Evolutionary conservation across 2,113 vertebrate species (phyloP).

Genomic region (Lamprotornis superbus): DNA sequence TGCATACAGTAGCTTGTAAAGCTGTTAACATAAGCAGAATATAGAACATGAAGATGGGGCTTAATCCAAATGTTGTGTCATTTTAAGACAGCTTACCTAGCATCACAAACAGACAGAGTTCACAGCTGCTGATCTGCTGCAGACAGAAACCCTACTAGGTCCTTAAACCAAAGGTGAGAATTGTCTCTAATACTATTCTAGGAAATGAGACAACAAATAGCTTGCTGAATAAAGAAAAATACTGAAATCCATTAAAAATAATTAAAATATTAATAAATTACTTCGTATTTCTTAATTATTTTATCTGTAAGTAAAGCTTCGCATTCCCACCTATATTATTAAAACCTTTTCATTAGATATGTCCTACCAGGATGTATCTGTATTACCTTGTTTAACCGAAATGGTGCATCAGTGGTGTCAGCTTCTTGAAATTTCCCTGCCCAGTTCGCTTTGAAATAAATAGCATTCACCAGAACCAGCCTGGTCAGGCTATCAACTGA

Average conservation of each 20-base stretch:
- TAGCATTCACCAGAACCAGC: constrained; percentile 87
- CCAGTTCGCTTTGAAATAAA: constrained; percentile 96
- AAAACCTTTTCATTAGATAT: background rate
- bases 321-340: background rate
- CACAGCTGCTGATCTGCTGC: background rate
- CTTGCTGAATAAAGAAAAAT: background rate
- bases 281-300: fast-evolving
- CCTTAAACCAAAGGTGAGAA: background rate
- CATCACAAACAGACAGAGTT: background rate
- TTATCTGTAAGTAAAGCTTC: background rate
- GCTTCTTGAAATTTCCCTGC: constrained; percentile 72
- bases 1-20: background rate
- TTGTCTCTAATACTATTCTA: background rate
- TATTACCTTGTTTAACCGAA: constrained; percentile 82
- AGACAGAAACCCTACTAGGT: background rate
- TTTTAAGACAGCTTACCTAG: background rate
- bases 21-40: background rate
- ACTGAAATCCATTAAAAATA: background rate
- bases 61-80: background rate
- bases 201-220: background rate
- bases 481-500: constrained; percentile 72
- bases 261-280: background rate
- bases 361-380: fast-evolving
- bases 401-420: constrained; percentile 76
- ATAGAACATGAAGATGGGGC: background rate